Evolutionary conservation across 2,797 vertebrate genomes (phyloP), one percentile per base, ranked within the genome.

Genomic region (Aulostomus chinensis): DNA sequence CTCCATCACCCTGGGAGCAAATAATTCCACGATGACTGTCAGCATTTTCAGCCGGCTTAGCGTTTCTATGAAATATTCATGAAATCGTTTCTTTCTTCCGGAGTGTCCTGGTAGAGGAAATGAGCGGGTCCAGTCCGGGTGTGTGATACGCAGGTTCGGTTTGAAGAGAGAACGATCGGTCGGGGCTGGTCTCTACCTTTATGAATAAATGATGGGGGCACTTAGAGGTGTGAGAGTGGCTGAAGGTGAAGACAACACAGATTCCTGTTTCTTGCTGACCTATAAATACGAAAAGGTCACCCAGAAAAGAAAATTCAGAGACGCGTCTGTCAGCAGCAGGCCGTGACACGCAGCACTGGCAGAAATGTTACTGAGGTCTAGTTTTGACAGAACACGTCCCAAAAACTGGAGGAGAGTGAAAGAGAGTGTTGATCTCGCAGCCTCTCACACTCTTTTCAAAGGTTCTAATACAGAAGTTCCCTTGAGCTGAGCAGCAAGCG

Each of bases 191-290:
- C 21, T 63, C 40, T 29, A 45, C 30, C 37, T 42, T 59, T 29
- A 69, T 69, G 41, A 73, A 66, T 77, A 62, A 66, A 52, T 52
- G 13, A 73, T 58, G 14, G 21, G 10, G 16, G 12, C 54, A 34
- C 47, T 68, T 53, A 53, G 34, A 53, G 24, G 46, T 55, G 64
- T 50, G 41, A 68, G 15, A 31, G 11, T 4, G 47, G 38, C 20
- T 48, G 11, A 20, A 49, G 41, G 37, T 33, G 37, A 20, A 50
- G 35, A 33, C 17, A 24, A 17, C 7, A 10, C 24, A 22, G 10
- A 34, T 45, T 40, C 11, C 26, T 40, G 16, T 47, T 46, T 7
- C 6, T 36, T 21, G 30, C 14, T 48, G 30, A 46, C 41, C 30
- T 75, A 16, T 15, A 18, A 34, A 29, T 39, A 18, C 20, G 57